These are phyloP conservation scores for Lasioglossum morio DNA, from an alignment of 2,888 invertebrate genomes.

Conservation along the genomic window DNA sequence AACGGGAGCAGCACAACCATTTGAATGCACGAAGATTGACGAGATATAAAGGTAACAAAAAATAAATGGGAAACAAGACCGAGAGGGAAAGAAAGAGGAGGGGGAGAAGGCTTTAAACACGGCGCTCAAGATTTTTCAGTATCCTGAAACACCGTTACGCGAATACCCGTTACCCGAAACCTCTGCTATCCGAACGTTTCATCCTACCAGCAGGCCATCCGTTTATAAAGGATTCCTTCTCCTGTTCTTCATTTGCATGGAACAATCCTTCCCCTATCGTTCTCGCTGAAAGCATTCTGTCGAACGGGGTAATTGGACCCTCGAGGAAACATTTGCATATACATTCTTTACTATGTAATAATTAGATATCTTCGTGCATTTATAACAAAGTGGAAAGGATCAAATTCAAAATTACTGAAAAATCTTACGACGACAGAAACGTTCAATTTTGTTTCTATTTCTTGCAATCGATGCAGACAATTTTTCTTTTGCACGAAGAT, in stretches of 20 bases:
- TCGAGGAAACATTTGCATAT: neutral
- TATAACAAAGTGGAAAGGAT: no score
- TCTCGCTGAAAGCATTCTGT: neutral
- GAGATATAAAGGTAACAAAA: neutral
- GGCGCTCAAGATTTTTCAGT: conserved; percentile 3
- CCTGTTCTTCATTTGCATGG: neutral
- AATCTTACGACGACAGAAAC: no score
- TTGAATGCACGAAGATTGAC: conserved; percentile 24
- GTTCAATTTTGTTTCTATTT: no score
- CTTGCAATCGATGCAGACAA: no score
- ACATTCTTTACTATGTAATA: neutral
- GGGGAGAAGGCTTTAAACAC: neutral
- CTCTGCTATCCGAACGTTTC: neutral
- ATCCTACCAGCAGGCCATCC: neutral
- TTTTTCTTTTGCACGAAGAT: no score
- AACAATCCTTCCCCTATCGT: neutral
- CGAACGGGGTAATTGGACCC: neutral
- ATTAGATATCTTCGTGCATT: neutral
- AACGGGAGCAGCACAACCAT: conserved; percentile 15
- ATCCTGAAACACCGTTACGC: neutral
- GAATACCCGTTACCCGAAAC: conserved; percentile 1
- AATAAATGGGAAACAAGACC: neutral
- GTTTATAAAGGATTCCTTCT: neutral
- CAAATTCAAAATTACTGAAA: no score
- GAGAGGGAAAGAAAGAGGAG: no score